phyloP scores from a whole-genome alignment of 2,113 vertebrate species.

The Daubentonia madagascariensis region DNA sequence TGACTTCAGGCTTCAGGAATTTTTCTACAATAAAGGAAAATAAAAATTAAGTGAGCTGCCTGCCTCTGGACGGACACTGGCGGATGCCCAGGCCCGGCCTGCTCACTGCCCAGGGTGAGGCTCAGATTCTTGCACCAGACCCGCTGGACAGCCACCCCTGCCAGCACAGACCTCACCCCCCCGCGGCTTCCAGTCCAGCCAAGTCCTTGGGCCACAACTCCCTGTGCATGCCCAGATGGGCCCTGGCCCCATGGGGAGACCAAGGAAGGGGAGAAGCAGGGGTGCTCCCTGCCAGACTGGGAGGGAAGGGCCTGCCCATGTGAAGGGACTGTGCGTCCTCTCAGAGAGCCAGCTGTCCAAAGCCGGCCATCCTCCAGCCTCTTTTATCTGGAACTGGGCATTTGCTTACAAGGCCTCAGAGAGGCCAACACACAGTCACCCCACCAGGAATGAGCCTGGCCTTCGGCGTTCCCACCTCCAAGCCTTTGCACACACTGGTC shows the following conservation, averaged over 20 bases:
- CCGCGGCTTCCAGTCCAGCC: not conserved
- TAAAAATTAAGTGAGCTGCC: not conserved
- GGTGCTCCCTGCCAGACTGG: not conserved
- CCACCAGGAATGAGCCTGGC: not conserved
- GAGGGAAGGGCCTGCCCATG: not conserved
- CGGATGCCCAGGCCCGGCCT: not conserved
- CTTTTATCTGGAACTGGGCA: not conserved
- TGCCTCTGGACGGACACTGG: not conserved
- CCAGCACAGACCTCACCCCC: accelerated
- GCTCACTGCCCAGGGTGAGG: not conserved
- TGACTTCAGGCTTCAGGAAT: constrained; percentile 60
- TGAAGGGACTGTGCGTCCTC: not conserved
- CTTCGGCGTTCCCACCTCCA: not conserved
- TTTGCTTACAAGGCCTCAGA: not conserved
- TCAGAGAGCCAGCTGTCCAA: accelerated
- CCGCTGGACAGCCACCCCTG: accelerated
- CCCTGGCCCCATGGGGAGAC: not conserved
- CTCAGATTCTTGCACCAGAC: not conserved
- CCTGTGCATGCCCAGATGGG: accelerated
- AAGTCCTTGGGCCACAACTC: not conserved
- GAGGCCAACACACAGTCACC: accelerated
- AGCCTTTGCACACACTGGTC: not conserved
- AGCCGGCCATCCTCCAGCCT: not conserved
- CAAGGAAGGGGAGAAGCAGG: not conserved
- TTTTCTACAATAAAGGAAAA: not conserved